A percentile compares a stretch with the other conserved stretches of the same genome.
These are phyloP conservation scores for Nannoperca obscura DNA, from an alignment of 2,797 vertebrate species.

Conservation along the genomic window DNA sequence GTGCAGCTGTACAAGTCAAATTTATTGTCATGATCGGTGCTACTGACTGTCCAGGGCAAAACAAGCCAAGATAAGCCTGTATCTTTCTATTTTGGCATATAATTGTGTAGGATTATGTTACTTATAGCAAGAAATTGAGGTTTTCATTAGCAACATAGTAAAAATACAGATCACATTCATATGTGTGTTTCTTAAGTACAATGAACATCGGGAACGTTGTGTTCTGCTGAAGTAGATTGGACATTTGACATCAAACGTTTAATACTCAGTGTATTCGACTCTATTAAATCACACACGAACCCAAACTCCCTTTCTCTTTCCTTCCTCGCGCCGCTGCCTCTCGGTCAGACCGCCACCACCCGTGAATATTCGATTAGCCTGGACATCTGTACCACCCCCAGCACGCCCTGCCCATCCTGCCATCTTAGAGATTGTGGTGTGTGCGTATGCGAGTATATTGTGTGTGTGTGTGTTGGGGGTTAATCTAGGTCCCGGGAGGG, in stretches of 20 bases:
- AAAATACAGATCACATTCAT: background rate
- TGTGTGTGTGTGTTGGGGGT: conserved; percentile 39
- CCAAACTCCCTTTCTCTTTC: background rate
- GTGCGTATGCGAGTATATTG: background rate
- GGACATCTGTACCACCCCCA: conserved; percentile 77
- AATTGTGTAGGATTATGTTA: too few relatives aligned
- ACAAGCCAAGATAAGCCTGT: too few relatives aligned
- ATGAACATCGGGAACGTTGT: background rate
- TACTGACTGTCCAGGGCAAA: too few relatives aligned
- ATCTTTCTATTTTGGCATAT: too few relatives aligned
- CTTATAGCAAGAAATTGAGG: too few relatives aligned
- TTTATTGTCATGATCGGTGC: too few relatives aligned
- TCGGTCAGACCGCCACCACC: conserved; percentile 63
- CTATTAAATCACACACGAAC: background rate
- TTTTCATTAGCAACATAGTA: background rate
- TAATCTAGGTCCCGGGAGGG: conserved; percentile 63
- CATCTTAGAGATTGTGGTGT: conserved; percentile 31
- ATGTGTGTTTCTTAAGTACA: background rate
- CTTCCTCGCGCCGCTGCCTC: conserved; percentile 35
- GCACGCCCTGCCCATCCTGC: conserved; percentile 60
- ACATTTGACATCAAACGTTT: background rate
- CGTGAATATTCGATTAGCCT: conserved; percentile 67
- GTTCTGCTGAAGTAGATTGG: background rate
- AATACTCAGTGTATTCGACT: background rate
- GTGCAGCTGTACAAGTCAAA: too few relatives aligned